These are phyloP conservation scores for Crossoptilon crossoptilon DNA, from an alignment of 2,797 vertebrate genomes.

Conservation along the genomic window DNA sequence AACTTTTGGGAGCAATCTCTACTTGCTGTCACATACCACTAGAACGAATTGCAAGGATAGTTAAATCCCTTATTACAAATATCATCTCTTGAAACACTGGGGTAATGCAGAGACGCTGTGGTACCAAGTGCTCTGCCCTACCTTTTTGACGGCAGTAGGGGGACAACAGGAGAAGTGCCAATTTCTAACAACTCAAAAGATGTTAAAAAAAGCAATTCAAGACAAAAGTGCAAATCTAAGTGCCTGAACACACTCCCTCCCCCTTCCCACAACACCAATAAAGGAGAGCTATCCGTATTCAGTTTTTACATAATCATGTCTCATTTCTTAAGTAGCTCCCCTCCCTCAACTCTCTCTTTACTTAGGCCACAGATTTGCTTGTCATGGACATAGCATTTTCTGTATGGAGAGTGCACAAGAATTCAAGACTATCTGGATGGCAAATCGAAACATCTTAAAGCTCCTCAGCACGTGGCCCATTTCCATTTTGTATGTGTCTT, in stretches of 20 bases:
- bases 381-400: background rate
- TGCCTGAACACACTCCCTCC: background rate
- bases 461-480: background rate
- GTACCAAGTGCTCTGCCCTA: background rate
- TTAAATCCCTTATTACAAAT: background rate
- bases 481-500: background rate
- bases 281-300: background rate
- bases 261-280: background rate
- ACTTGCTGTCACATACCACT: background rate
- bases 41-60: background rate
- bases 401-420: background rate
- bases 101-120: background rate
- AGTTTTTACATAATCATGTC: background rate
- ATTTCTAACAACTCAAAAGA: background rate
- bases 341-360: background rate
- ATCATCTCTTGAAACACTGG: background rate
- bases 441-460: background rate
- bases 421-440: background rate
- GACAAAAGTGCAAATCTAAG: background rate
- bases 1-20: constrained; percentile 18
- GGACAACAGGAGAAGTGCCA: background rate
- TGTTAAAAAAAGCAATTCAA: background rate
- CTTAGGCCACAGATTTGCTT: background rate
- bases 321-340: background rate
- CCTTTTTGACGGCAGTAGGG: background rate